phyloP scores from a whole-genome alignment of 2,113 vertebrate species.

The Poeciliopsis occidentalis region DNA sequence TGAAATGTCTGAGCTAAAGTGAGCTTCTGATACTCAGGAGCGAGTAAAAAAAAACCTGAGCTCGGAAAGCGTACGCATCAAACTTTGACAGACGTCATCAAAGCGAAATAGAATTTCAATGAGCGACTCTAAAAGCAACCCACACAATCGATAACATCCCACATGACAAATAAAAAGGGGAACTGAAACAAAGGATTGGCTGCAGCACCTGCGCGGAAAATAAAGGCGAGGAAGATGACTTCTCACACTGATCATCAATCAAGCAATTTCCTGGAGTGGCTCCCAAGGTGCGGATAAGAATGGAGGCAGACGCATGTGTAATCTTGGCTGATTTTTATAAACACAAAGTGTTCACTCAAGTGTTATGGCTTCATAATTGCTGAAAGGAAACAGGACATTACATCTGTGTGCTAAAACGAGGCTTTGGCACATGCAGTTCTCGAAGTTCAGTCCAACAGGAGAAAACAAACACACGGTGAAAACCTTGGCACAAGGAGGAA shows the following conservation, averaged over 20 bases:
- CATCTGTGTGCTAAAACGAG: not conserved
- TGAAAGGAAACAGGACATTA: not conserved
- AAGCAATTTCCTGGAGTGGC: not conserved
- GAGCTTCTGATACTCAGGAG: not conserved
- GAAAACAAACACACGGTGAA: not conserved
- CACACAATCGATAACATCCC: not conserved
- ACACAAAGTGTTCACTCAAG: not conserved
- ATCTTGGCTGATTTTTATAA: slow-evolving; percentile 3
- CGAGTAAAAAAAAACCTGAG: not conserved
- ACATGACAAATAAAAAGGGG: not conserved
- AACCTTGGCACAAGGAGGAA: slow-evolving; percentile 24
- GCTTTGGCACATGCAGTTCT: not conserved
- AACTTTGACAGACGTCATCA: not conserved
- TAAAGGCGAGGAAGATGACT: not conserved
- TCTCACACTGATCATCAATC: not conserved
- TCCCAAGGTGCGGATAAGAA: not conserved
- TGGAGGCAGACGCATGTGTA: not conserved
- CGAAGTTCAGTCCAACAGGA: slow-evolving; percentile 7
- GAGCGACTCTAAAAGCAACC: not conserved
- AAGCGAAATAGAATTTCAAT: not conserved
- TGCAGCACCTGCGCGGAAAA: not conserved
- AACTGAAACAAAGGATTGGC: not conserved
- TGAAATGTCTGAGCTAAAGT: not conserved
- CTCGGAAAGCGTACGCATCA: not conserved
- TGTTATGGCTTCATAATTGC: not conserved